A percentile compares a stretch with the other conserved stretches of the same genome.
These are phyloP conservation scores for Lochmaea capreae DNA, from an alignment of 2,888 invertebrate genomes.

Conservation along the genomic window DNA sequence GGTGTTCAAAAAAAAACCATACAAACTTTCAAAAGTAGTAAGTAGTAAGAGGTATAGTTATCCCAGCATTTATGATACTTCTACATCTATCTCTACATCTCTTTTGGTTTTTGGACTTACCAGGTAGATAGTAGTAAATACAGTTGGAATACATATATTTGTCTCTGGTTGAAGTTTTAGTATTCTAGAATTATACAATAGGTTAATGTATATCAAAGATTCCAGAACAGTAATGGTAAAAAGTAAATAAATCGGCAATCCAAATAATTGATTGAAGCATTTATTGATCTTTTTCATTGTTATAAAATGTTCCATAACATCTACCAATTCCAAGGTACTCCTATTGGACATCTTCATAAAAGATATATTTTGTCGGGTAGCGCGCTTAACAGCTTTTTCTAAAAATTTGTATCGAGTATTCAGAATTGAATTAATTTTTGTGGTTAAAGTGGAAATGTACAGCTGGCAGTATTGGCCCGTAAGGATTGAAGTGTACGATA, in stretches of 20 bases:
- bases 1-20: too few species aligned
- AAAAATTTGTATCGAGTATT: not conserved
- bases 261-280: conserved; percentile 1
- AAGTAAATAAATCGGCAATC: not conserved
- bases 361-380: not conserved
- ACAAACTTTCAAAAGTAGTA: too few species aligned
- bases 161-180: not conserved
- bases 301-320: not conserved
- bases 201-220: not conserved
- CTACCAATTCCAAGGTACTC: not conserved
- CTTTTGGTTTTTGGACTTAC: too few species aligned
- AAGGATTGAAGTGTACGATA: not conserved
- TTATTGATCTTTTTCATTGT: not conserved
- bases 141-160: not conserved
- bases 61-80: too few species aligned
- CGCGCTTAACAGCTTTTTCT: not conserved
- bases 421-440: not conserved
- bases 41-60: too few species aligned
- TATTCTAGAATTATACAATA: not conserved
- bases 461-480: not conserved
- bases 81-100: too few species aligned
- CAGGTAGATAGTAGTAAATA: not conserved
- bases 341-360: not conserved
- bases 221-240: not conserved
- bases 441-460: not conserved